Evolutionary conservation across 2,888 invertebrate species (phyloP), one percentile per base, ranked within the genome.

Genomic region (Dyspetes luteomarginatus): DNA sequence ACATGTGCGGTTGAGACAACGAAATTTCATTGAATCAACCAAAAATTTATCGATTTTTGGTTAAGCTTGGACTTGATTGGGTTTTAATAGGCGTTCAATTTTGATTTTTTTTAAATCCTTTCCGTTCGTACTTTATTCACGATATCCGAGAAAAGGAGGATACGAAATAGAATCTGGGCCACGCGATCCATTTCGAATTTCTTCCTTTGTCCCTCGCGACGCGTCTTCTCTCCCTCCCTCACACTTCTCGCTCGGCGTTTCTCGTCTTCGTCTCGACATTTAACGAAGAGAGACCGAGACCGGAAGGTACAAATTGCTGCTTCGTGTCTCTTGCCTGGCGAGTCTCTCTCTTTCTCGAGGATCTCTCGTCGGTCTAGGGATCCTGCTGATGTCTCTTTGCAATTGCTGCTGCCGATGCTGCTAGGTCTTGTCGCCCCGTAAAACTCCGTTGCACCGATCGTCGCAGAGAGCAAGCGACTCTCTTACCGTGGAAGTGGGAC

Each of bases 401-500:
- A n/a, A n/a, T n/a, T n/a, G n/a, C n/a, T n/a, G n/a, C n/a, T n/a
- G n/a, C n/a, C n/a, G n/a, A n/a, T n/a, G 56, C 43, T 28, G 50
- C 30, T 26, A 67, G 28, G 64, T 74, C 68, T 60, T 43, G 26
- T 43, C 71, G 41, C 22, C 36, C 56, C 26, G 48, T 43, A 52
- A 52, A 9, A 26, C 64, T 58, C 65, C 45, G 65, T 26, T 62
- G 58, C 45, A 50, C 56, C 19, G 68, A 58, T 9, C 64, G 58
- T 75, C 56, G 48, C 65, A n/a, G 9, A 5, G 48, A 36, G 48
- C 60, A 55, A n/a, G 45, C 56, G 36, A 55, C 56, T 64, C 78
- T 68, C 71, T 65, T 50, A 30, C 64, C 52, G 82, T 82, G 86
- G 84, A 91, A 90, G 89, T 90, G 88, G 89, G 86, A 86, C 90